Evolutionary conservation across 92 coral and sea anemone genomes (phyloP).

Genomic region (Galaxea fascicularis): DNA sequence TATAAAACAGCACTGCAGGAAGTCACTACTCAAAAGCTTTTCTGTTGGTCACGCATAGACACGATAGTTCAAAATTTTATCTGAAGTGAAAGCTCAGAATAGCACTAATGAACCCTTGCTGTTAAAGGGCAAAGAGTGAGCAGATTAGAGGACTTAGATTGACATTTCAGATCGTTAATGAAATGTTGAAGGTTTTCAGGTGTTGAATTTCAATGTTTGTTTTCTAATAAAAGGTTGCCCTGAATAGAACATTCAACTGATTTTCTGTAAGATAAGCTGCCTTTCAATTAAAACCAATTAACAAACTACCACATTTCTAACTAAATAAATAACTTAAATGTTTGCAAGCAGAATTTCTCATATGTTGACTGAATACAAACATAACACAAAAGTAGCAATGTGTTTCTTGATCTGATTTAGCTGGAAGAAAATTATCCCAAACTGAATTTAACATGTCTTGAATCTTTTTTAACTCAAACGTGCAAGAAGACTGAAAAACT

Average conservation of each 20-base stretch:
- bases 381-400: background rate
- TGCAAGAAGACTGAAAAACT: background rate
- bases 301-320: constrained; percentile 18
- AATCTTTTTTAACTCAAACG: background rate
- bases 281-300: background rate
- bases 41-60: background rate
- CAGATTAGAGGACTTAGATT: background rate
- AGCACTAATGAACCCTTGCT: background rate
- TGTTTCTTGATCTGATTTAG: background rate
- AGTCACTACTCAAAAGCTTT: background rate
- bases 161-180: background rate
- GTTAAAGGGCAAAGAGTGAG: background rate
- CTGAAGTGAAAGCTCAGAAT: background rate
- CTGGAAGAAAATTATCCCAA: background rate
- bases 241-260: background rate
- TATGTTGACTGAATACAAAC: background rate
- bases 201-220: background rate
- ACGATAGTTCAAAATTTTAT: background rate
- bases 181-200: background rate
- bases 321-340: constrained; percentile 1
- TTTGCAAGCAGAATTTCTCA: constrained; percentile 1
- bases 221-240: background rate
- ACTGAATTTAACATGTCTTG: background rate
- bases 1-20: background rate
- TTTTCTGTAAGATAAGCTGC: background rate